Evolutionary conservation across 2,888 invertebrate species (phyloP), one percentile per base, ranked within the genome.

Genomic region (Drosophila neotestacea): DNA sequence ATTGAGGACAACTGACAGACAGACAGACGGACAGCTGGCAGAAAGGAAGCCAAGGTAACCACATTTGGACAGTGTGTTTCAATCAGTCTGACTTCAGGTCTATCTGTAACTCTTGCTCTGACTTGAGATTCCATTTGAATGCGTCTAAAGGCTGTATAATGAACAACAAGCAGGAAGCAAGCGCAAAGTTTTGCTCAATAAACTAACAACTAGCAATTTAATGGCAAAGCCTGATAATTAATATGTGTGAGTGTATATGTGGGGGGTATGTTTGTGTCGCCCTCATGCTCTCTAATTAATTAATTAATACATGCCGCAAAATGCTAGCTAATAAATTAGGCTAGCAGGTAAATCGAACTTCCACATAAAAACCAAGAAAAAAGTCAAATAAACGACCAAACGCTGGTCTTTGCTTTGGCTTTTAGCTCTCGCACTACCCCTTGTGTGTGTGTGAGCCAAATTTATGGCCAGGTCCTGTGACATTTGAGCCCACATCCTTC

Each of bases 401-500:
- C 44, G 46, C 51, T 74, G 70, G 52, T 58, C 75, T 75, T 65
- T 38, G 62, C 22, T 16, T 77, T 52, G 46, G 56, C 65, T 27
- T 32, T 36, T 39, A 36, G 16, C 44, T 42, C n/a, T 30, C 44
- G 10, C 9, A 38, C 61, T 32, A n/a, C 9, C 16, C 16, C 16
- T 16, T 16, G 54, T 58, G 39, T 56, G 41, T 48, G 38, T 39
- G 54, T 39, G 66, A 78, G 70, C 39, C 32, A 67, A 83, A 85
- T 88, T 85, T 85, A 85, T 85, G 81, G 68, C 66, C 56, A 13
- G 61, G 46, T 52, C 50, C 46, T 51, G 70, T 84, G 88, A 85
- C 85, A 83, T 70, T 85, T 85, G 86, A 85, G 75, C 88, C 63
- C 75, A 69, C 41, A 73, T 88, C 85, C 85, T 79, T 85, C 77